Evolutionary conservation across 1,140 invertebrate genomes (phyloP).

Genomic region (Mizuhopecten yessoensis): DNA sequence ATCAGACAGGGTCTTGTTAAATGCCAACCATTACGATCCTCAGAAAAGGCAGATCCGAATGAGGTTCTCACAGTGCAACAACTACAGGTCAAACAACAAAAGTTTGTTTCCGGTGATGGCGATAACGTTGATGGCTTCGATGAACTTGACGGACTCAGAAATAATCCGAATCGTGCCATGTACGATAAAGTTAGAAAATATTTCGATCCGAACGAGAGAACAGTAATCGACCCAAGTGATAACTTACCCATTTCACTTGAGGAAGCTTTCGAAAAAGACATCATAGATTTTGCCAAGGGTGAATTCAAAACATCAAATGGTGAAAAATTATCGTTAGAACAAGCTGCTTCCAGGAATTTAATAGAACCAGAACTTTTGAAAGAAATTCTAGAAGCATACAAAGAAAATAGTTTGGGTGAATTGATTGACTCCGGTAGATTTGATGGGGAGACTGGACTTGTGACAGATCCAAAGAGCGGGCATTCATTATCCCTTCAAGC

Average conservation of each 20-base stretch:
- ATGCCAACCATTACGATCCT: constrained; percentile 70
- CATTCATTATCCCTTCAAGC: constrained; percentile 85
- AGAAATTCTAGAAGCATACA: constrained; percentile 76
- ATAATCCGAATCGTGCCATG: constrained; percentile 70
- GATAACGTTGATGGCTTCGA: constrained; percentile 90
- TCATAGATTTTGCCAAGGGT: constrained; percentile 85
- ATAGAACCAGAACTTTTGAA: constrained; percentile 93
- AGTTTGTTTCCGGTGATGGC: constrained; percentile 86
- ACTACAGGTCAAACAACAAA: constrained; percentile 76
- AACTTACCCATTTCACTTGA: constrained; percentile 86
- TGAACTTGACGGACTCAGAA: constrained; percentile 56
- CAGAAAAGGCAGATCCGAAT: constrained; percentile 87
- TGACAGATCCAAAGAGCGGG: constrained; percentile 87
- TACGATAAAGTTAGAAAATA: constrained; percentile 80
- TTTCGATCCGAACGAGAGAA: constrained; percentile 91
- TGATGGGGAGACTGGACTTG: constrained; percentile 87
- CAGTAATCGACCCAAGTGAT: constrained; percentile 89
- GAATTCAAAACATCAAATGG: constrained; percentile 80
- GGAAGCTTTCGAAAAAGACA: constrained; percentile 90
- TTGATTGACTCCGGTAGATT: constrained; percentile 91
- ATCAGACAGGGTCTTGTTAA: constrained; percentile 84
- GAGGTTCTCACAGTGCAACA: constrained; percentile 87
- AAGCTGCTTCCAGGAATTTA: constrained; percentile 91
- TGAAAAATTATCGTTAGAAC: constrained; percentile 89
- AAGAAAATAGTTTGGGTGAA: constrained; percentile 72